These are phyloP conservation scores for Hippasteria phrygiana DNA, from an alignment of 53 echinoderm and acorn worm species.

Conservation along the genomic window DNA sequence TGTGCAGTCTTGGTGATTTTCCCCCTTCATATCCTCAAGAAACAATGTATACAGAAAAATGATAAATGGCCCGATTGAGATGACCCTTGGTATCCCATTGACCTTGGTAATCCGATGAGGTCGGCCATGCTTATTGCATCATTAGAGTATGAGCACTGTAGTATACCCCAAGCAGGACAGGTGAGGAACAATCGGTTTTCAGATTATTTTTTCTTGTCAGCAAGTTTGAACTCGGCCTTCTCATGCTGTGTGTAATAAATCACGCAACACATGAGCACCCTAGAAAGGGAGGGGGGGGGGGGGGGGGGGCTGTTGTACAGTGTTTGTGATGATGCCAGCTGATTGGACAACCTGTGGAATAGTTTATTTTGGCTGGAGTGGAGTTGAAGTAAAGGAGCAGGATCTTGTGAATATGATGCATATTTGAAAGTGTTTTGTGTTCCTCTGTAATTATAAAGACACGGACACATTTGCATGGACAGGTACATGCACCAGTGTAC, in stretches of 20 bases:
- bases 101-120: neutral
- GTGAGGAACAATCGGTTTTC: neutral
- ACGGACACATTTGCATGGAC: no score
- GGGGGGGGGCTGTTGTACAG: neutral
- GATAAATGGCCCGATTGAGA: slow-evolving; percentile 21
- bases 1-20: no score
- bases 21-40: slow-evolving; percentile 19
- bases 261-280: neutral
- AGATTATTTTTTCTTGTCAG: slow-evolving; percentile 22
- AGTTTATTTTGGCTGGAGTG: no score
- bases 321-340: neutral
- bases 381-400: no score
- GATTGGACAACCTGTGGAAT: neutral
- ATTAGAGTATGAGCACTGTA: neutral
- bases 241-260: neutral
- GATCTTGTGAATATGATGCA: no score
- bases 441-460: no score
- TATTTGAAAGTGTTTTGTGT: no score
- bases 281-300: no score
- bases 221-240: neutral
- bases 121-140: neutral
- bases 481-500: no score
- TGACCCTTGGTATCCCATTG: neutral
- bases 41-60: slow-evolving; percentile 16
- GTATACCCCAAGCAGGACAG: neutral